Evolutionary conservation across 2,888 invertebrate genomes (phyloP), one percentile per base, ranked within the genome.

Genomic region (Augochlorella aurata): DNA sequence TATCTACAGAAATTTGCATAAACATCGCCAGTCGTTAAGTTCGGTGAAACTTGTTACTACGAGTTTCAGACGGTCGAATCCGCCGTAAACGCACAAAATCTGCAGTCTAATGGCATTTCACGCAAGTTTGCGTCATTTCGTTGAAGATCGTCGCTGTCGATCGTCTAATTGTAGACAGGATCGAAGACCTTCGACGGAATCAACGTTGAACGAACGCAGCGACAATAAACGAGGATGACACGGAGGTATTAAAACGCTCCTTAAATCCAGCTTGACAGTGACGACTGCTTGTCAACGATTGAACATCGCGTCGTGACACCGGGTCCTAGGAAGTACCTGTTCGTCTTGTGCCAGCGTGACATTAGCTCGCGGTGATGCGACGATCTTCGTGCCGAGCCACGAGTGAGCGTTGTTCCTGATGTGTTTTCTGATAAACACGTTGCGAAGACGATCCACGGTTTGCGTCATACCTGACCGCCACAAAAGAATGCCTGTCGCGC

Each of bases 211-310:
- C 86, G 75, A 82, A 75, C 77, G 80, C 74, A 65, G 77, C 61
- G 72, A 75, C 82, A 86, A 86, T 86, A 86, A 86, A 77, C 77
- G 82, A 81, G 84, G 84, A 86, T 86, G 86, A 86, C 86, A 86
- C 84, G 81, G 86, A 82, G 54, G 79, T 86, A 86, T 84, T 79
- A 79, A 78, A 29, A 45, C 63, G 72, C 38, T 72, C 75, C 50
- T 81, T 77, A 74, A 75, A 67, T 67, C 74, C 65, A 24, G 63
- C 45, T 68, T 78, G 79, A 81, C 84, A 79, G 74, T 79, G 82
- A 86, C 80, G 78, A 78, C 82, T 81, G 77, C 76, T 81, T 79
- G 71, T 83, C 79, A 63, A 77, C 78, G 76, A 70, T 63, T 80
- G 71, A 82, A 79, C 78, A 67, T 79, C 82, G 79, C 81, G 83